Percentiles rank a stretch among this genome's conserved stretches.
These are phyloP conservation scores for Rhyacophila evoluta DNA, from an alignment of 2,888 invertebrate species.

Conservation along the genomic window DNA sequence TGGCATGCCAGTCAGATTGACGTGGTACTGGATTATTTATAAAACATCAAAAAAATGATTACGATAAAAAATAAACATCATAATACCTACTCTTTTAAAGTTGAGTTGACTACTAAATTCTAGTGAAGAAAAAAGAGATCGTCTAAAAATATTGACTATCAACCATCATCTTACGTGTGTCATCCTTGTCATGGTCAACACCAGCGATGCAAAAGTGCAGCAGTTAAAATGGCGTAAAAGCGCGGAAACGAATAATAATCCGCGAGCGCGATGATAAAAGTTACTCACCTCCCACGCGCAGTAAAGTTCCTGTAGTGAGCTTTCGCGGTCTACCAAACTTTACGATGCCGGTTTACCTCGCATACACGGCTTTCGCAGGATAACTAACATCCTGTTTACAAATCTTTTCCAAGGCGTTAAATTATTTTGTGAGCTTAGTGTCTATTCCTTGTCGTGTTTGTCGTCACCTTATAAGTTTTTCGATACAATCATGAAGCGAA, in stretches of 20 bases:
- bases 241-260: constrained; percentile 2
- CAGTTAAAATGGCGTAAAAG: constrained; percentile 9
- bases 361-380: not conserved
- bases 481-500: not conserved
- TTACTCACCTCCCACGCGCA: not conserved
- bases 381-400: constrained; percentile 5
- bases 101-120: too few species aligned
- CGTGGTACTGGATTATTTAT: too few species aligned
- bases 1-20: too few species aligned
- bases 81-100: too few species aligned
- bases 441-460: not conserved
- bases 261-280: constrained; percentile 6
- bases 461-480: not conserved
- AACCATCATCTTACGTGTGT: not conserved
- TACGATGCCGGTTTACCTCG: not conserved
- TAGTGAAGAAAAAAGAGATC: too few species aligned
- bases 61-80: too few species aligned
- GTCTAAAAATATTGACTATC: too few species aligned
- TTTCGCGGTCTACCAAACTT: not conserved
- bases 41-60: too few species aligned
- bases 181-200: not conserved
- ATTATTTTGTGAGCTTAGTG: not conserved
- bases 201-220: not conserved
- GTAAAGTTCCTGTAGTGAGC: not conserved
- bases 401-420: not conserved